A percentile compares a stretch with the other conserved stretches of the same genome.
phyloP scores from a whole-genome alignment of 2,797 vertebrate species.

The Amblyopsis hoosieri region DNA sequence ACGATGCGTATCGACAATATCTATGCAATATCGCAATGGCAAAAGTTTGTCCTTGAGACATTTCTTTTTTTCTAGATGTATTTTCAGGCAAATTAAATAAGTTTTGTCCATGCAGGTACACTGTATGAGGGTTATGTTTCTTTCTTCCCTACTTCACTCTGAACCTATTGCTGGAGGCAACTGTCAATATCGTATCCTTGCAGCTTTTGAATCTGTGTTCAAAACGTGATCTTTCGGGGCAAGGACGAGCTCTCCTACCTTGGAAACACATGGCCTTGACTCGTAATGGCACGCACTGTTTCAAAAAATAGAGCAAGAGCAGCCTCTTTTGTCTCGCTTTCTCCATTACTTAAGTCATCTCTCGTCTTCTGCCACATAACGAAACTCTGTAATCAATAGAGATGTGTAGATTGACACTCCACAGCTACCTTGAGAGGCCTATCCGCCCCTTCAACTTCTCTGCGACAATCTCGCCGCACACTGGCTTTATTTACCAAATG shows the following conservation, averaged over 20 bases:
- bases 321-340: slow-evolving; percentile 24
- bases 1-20: slow-evolving; percentile 8
- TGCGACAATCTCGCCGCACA: slow-evolving; percentile 10
- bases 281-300: slow-evolving; percentile 46
- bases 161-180: slow-evolving; percentile 41
- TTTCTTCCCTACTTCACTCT: slow-evolving; percentile 30
- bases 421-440: slow-evolving; percentile 25
- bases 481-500: slow-evolving; percentile 36
- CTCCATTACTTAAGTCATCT: slow-evolving; percentile 26
- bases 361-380: slow-evolving; percentile 10
- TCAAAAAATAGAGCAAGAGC: slow-evolving; percentile 29
- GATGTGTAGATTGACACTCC: slow-evolving; percentile 8
- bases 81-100: background rate
- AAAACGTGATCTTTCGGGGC: slow-evolving; percentile 32
- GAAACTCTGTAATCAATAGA: slow-evolving; percentile 24
- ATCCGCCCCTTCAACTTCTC: slow-evolving; percentile 28
- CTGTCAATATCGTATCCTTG: slow-evolving; percentile 34
- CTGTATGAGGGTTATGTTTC: slow-evolving; percentile 32
- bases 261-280: slow-evolving; percentile 54
- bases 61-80: slow-evolving; percentile 27
- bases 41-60: slow-evolving; percentile 45
- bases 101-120: slow-evolving; percentile 50
- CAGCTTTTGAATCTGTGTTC: slow-evolving; percentile 52
- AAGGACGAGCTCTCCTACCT: slow-evolving; percentile 34
- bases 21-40: slow-evolving; percentile 22